Evolutionary conservation across 2,888 invertebrate species (phyloP), one percentile per base, ranked within the genome.

Genomic region (Himalopsyche tibetana): DNA sequence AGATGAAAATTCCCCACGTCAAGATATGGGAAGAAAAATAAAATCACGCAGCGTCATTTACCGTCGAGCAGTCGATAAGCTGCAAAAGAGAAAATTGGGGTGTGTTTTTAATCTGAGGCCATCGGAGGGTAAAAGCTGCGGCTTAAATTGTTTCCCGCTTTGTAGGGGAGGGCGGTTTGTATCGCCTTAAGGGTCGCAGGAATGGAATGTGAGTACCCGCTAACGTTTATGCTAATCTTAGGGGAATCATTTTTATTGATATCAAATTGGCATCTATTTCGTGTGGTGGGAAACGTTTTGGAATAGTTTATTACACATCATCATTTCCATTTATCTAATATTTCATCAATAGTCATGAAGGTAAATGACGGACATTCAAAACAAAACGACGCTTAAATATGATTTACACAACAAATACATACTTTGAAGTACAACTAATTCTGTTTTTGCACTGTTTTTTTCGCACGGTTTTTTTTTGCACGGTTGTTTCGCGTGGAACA

Each of bases 101-200:
- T 84, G 84, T 80, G 84, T 55, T 84, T 84, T 84, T 84, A 83
- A 85, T 85, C 82, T 79, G 85, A 36, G 85, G 85, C 80, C 51
- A 56, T 80, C 82, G 19, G 84, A 74, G 87, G 85, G 85, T 69
- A 80, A 87, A 84, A 87, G 82, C 85, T 80, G 84, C 74, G 87
- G 84, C 83, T 87, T 83, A 85, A 87, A 87, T 87, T 87, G 87
- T 87, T 87, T 87, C 63, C 85, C 87, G 85, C 85, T 87, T 87
- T 85, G 85, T 85, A 82, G 40, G 82, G 55, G 82, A 79, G 63
- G 63, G 28, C 28, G 63, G 63, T 63, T 63, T 63, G 63, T 28
- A 63, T 74, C 80, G 83, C 83, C 83, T 79, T 80, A 56, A 80
- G 45, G 80, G 80, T 36, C 83, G 56, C 55, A 80, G 38, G 55